Percentiles rank a stretch among this genome's conserved stretches.
Evolutionary conservation across 2,797 vertebrate genomes (phyloP).

Genomic region (Thunnus albacares): DNA sequence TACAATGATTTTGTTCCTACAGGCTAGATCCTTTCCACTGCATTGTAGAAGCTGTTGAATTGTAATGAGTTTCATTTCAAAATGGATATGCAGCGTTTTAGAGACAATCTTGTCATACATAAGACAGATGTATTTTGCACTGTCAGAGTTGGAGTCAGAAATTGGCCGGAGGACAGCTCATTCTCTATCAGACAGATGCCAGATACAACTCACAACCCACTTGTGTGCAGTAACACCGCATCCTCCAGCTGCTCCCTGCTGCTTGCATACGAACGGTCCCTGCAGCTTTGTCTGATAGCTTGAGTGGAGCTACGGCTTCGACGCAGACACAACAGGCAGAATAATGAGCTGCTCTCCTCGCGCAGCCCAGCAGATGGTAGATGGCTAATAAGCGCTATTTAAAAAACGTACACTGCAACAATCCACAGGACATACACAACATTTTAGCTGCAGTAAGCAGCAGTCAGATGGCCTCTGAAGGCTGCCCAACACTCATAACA

Average conservation of each 20-base stretch:
- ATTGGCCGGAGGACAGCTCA: constrained; percentile 56
- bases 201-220: constrained; percentile 43
- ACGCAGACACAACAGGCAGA: constrained; percentile 57
- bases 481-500: constrained; percentile 7
- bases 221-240: constrained; percentile 53
- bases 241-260: constrained; percentile 62
- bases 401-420: constrained; percentile 59
- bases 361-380: constrained; percentile 74
- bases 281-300: constrained; percentile 69
- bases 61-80: constrained; percentile 23
- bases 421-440: constrained; percentile 65
- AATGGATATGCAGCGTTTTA: constrained; percentile 18
- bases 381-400: constrained; percentile 72
- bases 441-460: constrained; percentile 49
- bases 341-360: constrained; percentile 69
- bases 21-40: background rate
- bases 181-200: constrained; percentile 57
- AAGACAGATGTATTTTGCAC: constrained; percentile 45
- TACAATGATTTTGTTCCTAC: background rate
- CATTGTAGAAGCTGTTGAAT: background rate
- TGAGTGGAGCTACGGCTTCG: constrained; percentile 50
- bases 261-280: constrained; percentile 58
- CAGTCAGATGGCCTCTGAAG: constrained; percentile 48
- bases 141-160: constrained; percentile 37
- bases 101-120: constrained; percentile 27